phyloP scores from a whole-genome alignment of 2,888 invertebrate species.

The Shargacucullia verbasci region DNA sequence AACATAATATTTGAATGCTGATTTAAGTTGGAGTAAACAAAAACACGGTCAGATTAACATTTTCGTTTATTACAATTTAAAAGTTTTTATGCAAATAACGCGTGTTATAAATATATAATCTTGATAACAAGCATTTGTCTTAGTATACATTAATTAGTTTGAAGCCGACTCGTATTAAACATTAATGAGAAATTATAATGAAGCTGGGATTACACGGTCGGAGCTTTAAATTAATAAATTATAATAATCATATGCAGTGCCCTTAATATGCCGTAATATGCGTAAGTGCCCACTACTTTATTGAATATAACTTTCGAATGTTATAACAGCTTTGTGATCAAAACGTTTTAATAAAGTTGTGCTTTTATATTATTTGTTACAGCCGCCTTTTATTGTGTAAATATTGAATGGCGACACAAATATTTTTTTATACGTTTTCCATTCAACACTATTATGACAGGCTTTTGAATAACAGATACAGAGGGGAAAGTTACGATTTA shows the following conservation, averaged over 20 bases:
- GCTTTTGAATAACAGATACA: not conserved
- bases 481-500: no score
- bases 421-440: not conserved
- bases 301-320: conserved; percentile 49
- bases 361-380: conserved; percentile 3
- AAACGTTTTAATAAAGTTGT: conserved; percentile 28
- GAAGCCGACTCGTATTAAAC: conserved; percentile 70
- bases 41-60: conserved; percentile 26
- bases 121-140: conserved; percentile 77
- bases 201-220: conserved; percentile 70
- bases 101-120: conserved; percentile 67
- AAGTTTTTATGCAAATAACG: conserved; percentile 63
- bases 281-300: conserved; percentile 40
- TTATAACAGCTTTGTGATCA: conserved; percentile 38
- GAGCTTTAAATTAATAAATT: conserved; percentile 66
- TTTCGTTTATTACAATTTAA: conserved; percentile 52
- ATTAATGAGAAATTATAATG: conserved; percentile 78
- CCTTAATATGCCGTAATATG: conserved; percentile 53
- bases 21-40: conserved; percentile 14
- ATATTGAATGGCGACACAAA: not conserved
- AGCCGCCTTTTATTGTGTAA: conserved; percentile 2
- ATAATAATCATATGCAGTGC: conserved; percentile 60
- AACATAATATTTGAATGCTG: conserved; percentile 13
- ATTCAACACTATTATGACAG: not conserved
- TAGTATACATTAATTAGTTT: conserved; percentile 77